These are phyloP conservation scores for Sciurus niger DNA, from an alignment of 2,113 vertebrate genomes.

Conservation along the genomic window DNA sequence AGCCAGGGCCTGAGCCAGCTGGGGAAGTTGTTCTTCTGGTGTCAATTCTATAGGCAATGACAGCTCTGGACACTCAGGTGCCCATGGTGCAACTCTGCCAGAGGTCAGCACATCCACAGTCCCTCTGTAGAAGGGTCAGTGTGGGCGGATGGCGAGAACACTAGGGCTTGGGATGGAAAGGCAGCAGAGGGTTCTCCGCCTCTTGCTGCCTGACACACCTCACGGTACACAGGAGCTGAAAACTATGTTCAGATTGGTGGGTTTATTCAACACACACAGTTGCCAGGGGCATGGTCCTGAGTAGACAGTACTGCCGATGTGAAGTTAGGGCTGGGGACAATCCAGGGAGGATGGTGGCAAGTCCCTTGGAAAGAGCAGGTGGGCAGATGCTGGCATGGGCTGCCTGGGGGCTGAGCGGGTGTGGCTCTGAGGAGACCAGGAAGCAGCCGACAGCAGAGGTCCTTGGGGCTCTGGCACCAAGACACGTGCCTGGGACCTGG, in stretches of 20 bases:
- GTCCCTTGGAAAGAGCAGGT: too few species aligned
- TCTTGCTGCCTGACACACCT: fast-evolving
- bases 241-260: not conserved
- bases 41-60: too few species aligned
- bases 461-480: not conserved
- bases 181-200: not conserved
- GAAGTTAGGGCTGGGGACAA: not conserved
- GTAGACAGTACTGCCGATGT: not conserved
- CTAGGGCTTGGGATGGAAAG: too few species aligned
- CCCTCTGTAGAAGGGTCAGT: not conserved
- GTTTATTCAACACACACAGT: too few species aligned
- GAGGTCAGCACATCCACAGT: not conserved
- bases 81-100: too few species aligned
- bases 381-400: too few species aligned
- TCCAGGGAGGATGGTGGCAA: fast-evolving
- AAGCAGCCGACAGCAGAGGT: not conserved
- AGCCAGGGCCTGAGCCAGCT: not conserved
- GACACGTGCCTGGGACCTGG: not conserved
- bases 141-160: too few species aligned
- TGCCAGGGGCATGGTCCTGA: too few species aligned
- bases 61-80: too few species aligned
- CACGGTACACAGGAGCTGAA: not conserved
- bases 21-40: too few species aligned
- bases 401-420: not conserved
- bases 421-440: not conserved